Evolutionary conservation across 2,888 invertebrate genomes (phyloP).

Genomic region (Charanyca ferruginea): DNA sequence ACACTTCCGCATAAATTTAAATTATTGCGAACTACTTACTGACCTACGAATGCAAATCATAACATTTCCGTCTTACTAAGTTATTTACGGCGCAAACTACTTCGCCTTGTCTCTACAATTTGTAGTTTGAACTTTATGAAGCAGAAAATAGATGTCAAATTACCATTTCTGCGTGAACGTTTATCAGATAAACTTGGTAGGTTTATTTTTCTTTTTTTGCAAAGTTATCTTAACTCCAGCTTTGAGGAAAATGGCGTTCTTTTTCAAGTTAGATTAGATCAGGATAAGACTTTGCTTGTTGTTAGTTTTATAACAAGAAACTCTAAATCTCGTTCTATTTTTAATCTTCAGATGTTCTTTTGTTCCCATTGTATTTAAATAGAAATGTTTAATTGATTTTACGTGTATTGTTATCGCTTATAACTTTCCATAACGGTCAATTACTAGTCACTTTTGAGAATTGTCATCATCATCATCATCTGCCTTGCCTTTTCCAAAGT

Average conservation of each 20-base stretch:
- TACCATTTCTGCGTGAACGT: constrained; percentile 18
- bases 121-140: constrained; percentile 22
- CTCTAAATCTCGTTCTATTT: constrained; percentile 21
- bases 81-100: constrained; percentile 70
- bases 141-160: constrained; percentile 32
- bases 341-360: constrained; percentile 12
- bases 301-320: constrained; percentile 35
- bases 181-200: constrained; percentile 18
- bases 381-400: constrained; percentile 12
- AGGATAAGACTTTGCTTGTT: constrained; percentile 11
- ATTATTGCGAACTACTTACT: constrained; percentile 72
- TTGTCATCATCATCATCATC: no score
- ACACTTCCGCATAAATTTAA: constrained; percentile 74
- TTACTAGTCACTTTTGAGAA: no score
- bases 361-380: constrained; percentile 4
- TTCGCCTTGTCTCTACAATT: constrained; percentile 22
- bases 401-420: no score
- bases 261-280: constrained; percentile 22
- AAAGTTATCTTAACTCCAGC: constrained; percentile 18
- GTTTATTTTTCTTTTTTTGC: constrained; percentile 8
- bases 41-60: constrained; percentile 76
- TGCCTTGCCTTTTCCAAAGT: no score
- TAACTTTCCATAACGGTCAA: no score
- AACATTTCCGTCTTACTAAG: constrained; percentile 74
- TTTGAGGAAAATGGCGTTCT: constrained; percentile 40